Evolutionary conservation across 2,797 vertebrate genomes (phyloP).

Genomic region (Esox lucius): DNA sequence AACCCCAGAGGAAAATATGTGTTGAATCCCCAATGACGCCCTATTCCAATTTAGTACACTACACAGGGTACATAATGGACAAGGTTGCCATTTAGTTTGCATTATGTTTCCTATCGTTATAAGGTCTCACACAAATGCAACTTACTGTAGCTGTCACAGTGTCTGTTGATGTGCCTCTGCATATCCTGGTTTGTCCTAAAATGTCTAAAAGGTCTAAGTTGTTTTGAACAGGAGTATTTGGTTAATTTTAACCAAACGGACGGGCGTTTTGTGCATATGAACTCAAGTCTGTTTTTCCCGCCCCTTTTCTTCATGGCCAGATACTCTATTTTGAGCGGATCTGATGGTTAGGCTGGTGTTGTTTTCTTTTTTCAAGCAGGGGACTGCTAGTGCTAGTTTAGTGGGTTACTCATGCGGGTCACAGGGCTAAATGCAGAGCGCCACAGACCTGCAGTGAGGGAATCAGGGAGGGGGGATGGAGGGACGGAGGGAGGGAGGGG

Average conservation of each 20-base stretch:
- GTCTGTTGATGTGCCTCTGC: not conserved
- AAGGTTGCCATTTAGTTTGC: not conserved
- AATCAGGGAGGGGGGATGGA: slow-evolving; percentile 42
- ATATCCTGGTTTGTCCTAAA: not conserved
- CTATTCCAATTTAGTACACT: not conserved
- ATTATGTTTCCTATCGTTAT: not conserved
- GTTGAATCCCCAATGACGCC: too few species aligned
- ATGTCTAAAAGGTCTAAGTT: not conserved
- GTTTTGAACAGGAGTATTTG: not conserved
- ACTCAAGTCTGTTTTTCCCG: slow-evolving; percentile 50
- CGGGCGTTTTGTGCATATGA: slow-evolving; percentile 35
- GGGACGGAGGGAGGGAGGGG: too few species aligned
- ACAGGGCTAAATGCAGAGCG: slow-evolving; percentile 56
- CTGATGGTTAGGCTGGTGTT: slow-evolving; percentile 57
- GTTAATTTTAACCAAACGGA: not conserved
- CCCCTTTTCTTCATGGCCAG: slow-evolving; percentile 42
- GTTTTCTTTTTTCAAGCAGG: slow-evolving; percentile 39
- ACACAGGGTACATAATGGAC: not conserved
- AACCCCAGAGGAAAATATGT: slow-evolving; percentile 16
- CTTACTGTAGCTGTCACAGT: slow-evolving; percentile 8
- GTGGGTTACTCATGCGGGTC: slow-evolving; percentile 59
- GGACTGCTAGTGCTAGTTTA: slow-evolving; percentile 56
- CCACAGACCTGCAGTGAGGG: slow-evolving; percentile 47
- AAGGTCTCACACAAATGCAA: slow-evolving; percentile 28
- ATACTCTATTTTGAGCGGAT: slow-evolving; percentile 57